Evolutionary conservation across 1,140 invertebrate species (phyloP), one percentile per base, ranked within the genome.

Genomic region (Listronotus oregonensis): DNA sequence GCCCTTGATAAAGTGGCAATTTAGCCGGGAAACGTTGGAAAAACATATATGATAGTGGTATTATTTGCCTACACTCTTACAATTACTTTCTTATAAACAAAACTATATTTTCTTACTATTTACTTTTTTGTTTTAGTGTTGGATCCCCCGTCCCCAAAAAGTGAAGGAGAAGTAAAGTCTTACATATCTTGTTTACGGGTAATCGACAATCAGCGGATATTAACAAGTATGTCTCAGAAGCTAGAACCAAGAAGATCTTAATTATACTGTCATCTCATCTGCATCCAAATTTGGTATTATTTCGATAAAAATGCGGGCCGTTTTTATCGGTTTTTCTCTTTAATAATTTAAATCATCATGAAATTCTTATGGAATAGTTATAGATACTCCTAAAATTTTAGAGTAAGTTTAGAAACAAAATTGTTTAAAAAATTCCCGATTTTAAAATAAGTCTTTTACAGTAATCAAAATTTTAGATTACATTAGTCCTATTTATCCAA

Each of bases 191-290:
- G 88, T 73, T 82, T 93, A 62, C 79, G 86, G 66, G 89, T 88
- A 17, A 90, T 93, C 69, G 90, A 93, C 81, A 91, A 91, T 81
- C 90, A 93, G 78, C 79, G 89, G 67, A 82, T 87, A 32, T 77
- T 93, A 42, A 90, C 89, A 50, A 85, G 87, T 73, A 82, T 92
- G 75, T 92, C 90, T 6, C 85, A 88, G 71, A 87, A 88, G 78
- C 78, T 87, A 55, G 87, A 89, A 79, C 86, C 86, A 37, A 78
- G 83, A 68, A 76, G 83, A 68, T 80, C 81, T 54, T 84, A 82
- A 43, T 27, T 12, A 18, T 12, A 46, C 15, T 8, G 7, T 15
- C 42, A 15, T 51, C 42, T 44, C 32, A 17, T 32, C 11, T n/a
- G 32, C 34, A 42, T 42, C 46, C 12, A n/a, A 40, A 21, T 31